These are phyloP conservation scores for Paramormyrops kingsleyae DNA, from an alignment of 2,113 vertebrate species.

Conservation along the genomic window DNA sequence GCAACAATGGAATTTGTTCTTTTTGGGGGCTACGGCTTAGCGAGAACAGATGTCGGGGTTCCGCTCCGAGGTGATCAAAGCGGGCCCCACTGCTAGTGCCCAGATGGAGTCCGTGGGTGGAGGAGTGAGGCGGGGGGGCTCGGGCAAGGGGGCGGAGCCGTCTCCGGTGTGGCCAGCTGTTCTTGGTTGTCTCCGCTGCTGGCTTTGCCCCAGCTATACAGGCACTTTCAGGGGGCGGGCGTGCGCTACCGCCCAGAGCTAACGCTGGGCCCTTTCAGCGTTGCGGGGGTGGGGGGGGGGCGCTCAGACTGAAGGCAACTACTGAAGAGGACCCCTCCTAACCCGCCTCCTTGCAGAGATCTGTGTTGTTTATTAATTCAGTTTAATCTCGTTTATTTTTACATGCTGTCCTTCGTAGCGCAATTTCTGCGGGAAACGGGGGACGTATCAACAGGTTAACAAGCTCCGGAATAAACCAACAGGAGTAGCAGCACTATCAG, in stretches of 20 bases:
- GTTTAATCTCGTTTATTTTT: background rate
- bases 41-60: slow-evolving; percentile 48
- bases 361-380: background rate
- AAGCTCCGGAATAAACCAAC: background rate
- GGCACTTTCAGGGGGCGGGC: background rate
- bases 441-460: background rate
- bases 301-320: background rate
- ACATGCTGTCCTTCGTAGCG: background rate
- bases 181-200: slow-evolving; percentile 8
- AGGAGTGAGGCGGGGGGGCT: slow-evolving; percentile 38
- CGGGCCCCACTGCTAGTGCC: slow-evolving; percentile 35
- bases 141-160: slow-evolving; percentile 26
- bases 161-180: slow-evolving; percentile 43
- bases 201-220: background rate
- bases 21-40: slow-evolving; percentile 36
- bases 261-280: background rate
- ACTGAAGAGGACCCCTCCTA: background rate
- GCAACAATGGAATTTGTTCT: slow-evolving; percentile 43
- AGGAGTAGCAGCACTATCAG: background rate
- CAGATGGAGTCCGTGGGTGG: slow-evolving; percentile 55
- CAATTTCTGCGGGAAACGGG: background rate
- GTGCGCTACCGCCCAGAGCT: background rate
- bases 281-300: background rate
- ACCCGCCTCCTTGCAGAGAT: background rate
- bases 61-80: slow-evolving; percentile 44